A percentile compares a stretch with the other conserved stretches of the same genome.
These are phyloP conservation scores for Altica lythri DNA, from an alignment of 2,888 invertebrate species.

Conservation along the genomic window DNA sequence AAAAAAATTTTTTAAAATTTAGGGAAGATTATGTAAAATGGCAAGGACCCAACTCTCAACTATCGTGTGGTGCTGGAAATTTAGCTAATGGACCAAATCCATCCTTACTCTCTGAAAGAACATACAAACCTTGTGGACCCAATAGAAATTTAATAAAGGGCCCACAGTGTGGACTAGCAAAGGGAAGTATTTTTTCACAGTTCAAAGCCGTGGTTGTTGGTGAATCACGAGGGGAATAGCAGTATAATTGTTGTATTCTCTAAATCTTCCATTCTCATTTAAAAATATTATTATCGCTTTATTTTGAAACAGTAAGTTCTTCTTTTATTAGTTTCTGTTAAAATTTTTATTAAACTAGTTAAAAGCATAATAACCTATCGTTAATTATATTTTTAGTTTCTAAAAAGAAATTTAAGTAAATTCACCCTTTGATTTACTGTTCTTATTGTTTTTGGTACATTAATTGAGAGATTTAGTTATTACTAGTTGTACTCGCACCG, in stretches of 20 bases:
- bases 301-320: no score
- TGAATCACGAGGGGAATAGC: conserved; percentile 61
- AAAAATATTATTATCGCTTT: no score
- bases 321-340: no score
- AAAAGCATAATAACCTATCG: no score
- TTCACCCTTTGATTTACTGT: no score
- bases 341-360: no score
- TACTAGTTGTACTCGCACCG: no score
- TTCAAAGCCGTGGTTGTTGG: conserved; percentile 60
- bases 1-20: conserved; percentile 23
- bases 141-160: conserved; percentile 73
- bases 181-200: conserved; percentile 80
- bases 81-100: conserved; percentile 63
- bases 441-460: no score
- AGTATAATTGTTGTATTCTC: conserved; percentile 44
- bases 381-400: no score
- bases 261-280: conserved; percentile 34
- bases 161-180: conserved; percentile 71
- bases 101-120: conserved; percentile 47
- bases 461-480: no score
- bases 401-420: no score
- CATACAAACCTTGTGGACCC: conserved; percentile 67
- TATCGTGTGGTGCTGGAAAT: conserved; percentile 60
- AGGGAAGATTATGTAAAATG: conserved; percentile 84
- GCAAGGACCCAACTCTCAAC: conserved; percentile 76